A percentile compares a stretch with the other conserved stretches of the same genome.
Evolutionary conservation across 2,888 invertebrate genomes (phyloP).

Genomic region (Acanthosepion pharaonis): DNA sequence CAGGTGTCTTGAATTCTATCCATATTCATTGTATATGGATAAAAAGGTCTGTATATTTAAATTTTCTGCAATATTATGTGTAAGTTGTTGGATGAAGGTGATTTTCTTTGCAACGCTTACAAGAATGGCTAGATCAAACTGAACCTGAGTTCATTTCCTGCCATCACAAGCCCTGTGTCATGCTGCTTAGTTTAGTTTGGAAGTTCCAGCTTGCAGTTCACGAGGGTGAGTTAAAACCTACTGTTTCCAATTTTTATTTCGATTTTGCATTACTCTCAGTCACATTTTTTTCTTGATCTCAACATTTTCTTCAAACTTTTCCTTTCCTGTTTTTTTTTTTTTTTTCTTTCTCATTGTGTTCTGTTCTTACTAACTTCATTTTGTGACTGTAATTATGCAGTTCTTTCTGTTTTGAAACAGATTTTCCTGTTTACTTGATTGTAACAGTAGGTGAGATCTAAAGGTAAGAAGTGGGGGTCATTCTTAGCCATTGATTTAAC

Average conservation of each 20-base stretch:
- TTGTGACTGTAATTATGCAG: conserved; percentile 47
- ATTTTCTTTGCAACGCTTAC: conserved; percentile 22
- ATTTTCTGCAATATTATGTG: conserved; percentile 21
- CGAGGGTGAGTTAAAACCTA: conserved; percentile 46
- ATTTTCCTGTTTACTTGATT: conserved; percentile 44
- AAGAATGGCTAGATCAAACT: conserved; percentile 35
- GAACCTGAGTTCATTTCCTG: conserved; percentile 25
- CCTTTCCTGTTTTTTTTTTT: neutral
- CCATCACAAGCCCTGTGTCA: conserved; percentile 47
- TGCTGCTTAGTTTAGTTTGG: conserved; percentile 46
- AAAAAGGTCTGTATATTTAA: neutral
- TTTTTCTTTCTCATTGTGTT: neutral
- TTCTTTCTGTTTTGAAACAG: conserved; percentile 48
- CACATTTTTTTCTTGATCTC: neutral
- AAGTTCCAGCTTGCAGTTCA: conserved; percentile 41
- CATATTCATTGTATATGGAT: neutral
- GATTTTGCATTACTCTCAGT: conserved; percentile 4
- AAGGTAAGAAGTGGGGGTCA: conserved; percentile 47
- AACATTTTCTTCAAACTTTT: conserved; percentile 24
- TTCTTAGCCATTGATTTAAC: conserved; percentile 45
- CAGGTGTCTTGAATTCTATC: conserved; percentile 33
- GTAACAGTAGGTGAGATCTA: conserved; percentile 37
- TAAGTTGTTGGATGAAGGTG: conserved; percentile 33
- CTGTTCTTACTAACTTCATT: conserved; percentile 39
- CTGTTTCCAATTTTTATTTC: conserved; percentile 37